Percentiles rank a stretch among this genome's conserved stretches.
Conservation (phyloP, 2,888 invertebrate species). For the Germaria angustata region DNA sequence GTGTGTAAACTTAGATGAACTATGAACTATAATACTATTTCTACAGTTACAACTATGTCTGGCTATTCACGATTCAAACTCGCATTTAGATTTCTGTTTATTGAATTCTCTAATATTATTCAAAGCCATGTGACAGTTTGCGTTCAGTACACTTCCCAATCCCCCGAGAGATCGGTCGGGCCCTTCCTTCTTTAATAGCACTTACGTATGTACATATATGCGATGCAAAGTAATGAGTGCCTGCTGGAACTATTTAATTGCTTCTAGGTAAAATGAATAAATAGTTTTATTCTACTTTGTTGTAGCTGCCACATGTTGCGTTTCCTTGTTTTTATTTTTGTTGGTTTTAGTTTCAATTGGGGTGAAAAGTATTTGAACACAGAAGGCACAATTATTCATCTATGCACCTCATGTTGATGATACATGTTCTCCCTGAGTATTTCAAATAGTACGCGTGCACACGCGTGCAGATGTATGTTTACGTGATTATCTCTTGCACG, state of each 20-base stretch:
- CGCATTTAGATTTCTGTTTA: constrained; percentile 6
- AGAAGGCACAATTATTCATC: neutral
- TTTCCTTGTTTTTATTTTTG: constrained; percentile 23
- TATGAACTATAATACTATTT: constrained; percentile 24
- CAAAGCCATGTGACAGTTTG: neutral
- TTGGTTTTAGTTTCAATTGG: constrained; percentile 7
- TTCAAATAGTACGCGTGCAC: neutral
- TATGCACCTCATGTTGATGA: neutral
- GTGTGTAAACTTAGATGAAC: neutral
- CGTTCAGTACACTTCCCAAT: neutral
- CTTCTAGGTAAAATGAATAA: constrained; percentile 49
- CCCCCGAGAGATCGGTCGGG: neutral
- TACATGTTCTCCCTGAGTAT: neutral
- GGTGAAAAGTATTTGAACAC: neutral
- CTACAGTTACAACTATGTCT: neutral
- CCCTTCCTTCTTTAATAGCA: neutral
- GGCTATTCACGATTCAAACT: too few species aligned
- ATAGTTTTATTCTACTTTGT: constrained; percentile 21
- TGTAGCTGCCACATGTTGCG: constrained; percentile 56
- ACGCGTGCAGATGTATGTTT: neutral
- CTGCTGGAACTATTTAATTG: constrained; percentile 44
- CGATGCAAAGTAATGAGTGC: neutral
- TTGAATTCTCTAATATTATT: constrained; percentile 28
- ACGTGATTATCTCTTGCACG: neutral
- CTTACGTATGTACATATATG: too few species aligned